These are phyloP conservation scores for Rhopilema esculentum DNA, from an alignment of 30 jellyfish, hydroid and myxozoan genomes.

Conservation along the genomic window DNA sequence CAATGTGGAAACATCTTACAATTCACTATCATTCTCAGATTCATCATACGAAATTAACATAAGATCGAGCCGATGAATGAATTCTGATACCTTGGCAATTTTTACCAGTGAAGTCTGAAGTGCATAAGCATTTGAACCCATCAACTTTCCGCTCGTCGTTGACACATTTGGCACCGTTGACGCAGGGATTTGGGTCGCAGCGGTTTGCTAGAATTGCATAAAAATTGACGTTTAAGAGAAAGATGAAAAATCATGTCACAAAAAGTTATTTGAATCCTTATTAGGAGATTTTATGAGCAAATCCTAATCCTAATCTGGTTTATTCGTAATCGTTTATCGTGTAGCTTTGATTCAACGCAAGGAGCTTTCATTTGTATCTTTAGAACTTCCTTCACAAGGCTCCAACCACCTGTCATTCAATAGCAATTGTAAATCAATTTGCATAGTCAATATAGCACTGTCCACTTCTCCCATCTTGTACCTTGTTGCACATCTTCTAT, in stretches of 20 bases:
- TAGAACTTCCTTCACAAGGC: too few species aligned
- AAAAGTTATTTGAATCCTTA: background rate
- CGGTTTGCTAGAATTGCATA: slow-evolving; percentile 80
- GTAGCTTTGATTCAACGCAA: too few species aligned
- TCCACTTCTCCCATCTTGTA: too few species aligned
- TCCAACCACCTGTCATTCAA: too few species aligned
- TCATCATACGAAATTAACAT: background rate
- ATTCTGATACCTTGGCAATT: slow-evolving; percentile 82
- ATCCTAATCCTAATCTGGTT: too few species aligned
- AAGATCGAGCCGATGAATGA: background rate
- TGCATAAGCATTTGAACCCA: slow-evolving; percentile 86
- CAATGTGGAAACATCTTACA: too few species aligned
- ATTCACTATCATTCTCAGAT: background rate
- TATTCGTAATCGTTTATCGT: too few species aligned
- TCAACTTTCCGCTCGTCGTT: slow-evolving; percentile 92
- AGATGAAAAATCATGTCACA: background rate
- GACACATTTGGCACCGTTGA: slow-evolving; percentile 77
- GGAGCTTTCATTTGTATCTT: too few species aligned
- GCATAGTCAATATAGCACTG: too few species aligned
- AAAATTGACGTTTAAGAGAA: background rate
- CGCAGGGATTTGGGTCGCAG: slow-evolving; percentile 94
- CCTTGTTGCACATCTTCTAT: too few species aligned
- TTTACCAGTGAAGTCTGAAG: slow-evolving; percentile 92
- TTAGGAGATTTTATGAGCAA: too few species aligned
- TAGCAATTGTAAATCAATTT: too few species aligned